Conservation (phyloP, 2,113 vertebrate species). For the Donacobius atricapilla region DNA sequence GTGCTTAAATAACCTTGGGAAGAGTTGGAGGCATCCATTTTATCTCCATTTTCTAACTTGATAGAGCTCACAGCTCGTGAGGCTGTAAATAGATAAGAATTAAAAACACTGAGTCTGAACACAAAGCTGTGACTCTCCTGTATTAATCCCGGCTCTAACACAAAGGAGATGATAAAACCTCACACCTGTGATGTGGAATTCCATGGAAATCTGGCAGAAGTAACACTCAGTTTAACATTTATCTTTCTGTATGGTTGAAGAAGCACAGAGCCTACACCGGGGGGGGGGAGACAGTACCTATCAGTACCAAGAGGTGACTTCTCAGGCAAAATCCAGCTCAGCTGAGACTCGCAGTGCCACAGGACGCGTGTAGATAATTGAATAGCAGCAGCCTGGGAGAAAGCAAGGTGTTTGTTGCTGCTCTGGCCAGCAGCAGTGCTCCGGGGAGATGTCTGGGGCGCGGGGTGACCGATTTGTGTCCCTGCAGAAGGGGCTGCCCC, state of each 20-base stretch:
- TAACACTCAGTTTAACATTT: accelerated
- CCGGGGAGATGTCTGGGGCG: not conserved
- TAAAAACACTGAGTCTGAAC: not conserved
- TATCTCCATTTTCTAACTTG: not conserved
- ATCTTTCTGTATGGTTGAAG: accelerated
- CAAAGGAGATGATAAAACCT: not conserved
- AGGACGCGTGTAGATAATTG: accelerated
- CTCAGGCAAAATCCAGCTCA: not conserved
- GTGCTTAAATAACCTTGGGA: not conserved
- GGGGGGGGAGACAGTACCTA: accelerated
- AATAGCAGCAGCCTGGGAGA: not conserved
- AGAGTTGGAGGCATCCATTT: not conserved
- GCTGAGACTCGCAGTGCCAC: not conserved
- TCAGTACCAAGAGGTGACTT: not conserved
- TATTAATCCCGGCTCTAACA: not conserved
- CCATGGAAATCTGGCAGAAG: not conserved
- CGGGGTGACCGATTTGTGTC: not conserved
- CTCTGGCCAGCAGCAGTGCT: not conserved
- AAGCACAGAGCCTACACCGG: not conserved
- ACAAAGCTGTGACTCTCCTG: not conserved
- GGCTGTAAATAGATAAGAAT: not conserved
- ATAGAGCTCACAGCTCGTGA: not conserved
- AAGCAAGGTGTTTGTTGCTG: not conserved
- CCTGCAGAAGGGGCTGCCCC: constrained; percentile 82
- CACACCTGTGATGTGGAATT: not conserved